Conservation (phyloP, 2,113 vertebrate genomes). For the Procavia capensis region DNA sequence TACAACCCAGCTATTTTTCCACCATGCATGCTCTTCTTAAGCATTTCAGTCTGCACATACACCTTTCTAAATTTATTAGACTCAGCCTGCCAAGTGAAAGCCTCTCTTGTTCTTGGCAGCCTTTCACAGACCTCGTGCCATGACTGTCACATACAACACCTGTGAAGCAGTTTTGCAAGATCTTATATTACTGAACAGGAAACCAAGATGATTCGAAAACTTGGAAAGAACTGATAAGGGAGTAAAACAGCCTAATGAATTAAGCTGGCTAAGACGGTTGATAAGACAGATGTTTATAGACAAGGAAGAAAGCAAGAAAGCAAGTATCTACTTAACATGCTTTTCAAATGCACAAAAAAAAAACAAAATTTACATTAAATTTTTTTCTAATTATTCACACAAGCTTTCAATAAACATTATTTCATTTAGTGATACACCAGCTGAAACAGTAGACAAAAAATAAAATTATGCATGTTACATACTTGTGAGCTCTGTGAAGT, state of each 20-base stretch:
- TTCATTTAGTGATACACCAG: neutral
- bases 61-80: neutral
- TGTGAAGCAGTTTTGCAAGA: conserved; percentile 24
- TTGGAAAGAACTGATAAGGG: conserved; percentile 64
- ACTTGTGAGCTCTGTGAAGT: neutral
- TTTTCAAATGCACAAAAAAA: neutral
- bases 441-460: neutral
- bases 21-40: neutral
- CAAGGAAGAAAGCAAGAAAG: neutral
- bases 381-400: neutral
- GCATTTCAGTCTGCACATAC: neutral
- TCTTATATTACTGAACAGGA: conserved; percentile 68
- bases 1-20: neutral
- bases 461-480: neutral
- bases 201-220: conserved; percentile 67
- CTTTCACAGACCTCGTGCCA: neutral
- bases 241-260: conserved; percentile 55
- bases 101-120: conserved; percentile 52
- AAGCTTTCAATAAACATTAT: conserved; percentile 7
- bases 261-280: neutral
- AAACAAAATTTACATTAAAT: too few relatives aligned
- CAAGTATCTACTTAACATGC: neutral
- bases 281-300: conserved; percentile 17
- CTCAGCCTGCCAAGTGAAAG: neutral
- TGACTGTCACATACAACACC: conserved; percentile 56